Base-by-base conservation (phyloP, 1,140 invertebrate genomes). In the Hormaphis cornu region DNA sequence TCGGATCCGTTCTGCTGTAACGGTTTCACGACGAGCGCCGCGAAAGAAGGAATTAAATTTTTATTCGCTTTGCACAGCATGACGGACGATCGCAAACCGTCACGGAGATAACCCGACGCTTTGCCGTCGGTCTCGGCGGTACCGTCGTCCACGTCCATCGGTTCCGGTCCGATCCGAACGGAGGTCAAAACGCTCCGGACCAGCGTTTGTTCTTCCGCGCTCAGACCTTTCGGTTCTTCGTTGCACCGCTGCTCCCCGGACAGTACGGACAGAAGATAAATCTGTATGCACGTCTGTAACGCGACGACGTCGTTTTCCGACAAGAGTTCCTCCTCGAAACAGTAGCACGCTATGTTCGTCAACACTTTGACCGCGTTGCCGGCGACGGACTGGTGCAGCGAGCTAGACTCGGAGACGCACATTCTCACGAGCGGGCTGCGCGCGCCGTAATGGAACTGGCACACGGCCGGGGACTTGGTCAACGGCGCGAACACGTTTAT, bases 301-400 rank as follows among this genome's bases (percentile, higher is more conserved):
- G 16, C 16, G 22, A 22, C 22, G 1, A 20, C 28, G 50, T 66
- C 44, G 9, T 35, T 48, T 48, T 48, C 44, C 16, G 61, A 66
- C 18, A 66, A 24, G n/a, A 48, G 48, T 1, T 66, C 61, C 16
- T 66, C 61, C 35, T 66, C 69, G 75, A 79, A 86, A 76, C 86
- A 86, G 73, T 86, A 87, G 69, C 84, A 84, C n/a, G 84, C 81
- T 71, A 89, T 80, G 73, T 84, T 81, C 1, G 85, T 81, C 12
- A 87, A 77, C 71, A 89, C 84, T 69, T 84, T 84, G 71, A 88
- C 83, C 4, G 87, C 83, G 79, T 88, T 87, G 3, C 85, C 83
- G 24, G 85, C 84, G 6, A 88, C 82, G 7, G 81, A 79, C 18
- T 82, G 82, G 77, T 87, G 80, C 24, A 81, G 80, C 8, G 86